Conservation (phyloP, 2,113 vertebrate species). For the Sarotherodon lohbergeri region DNA sequence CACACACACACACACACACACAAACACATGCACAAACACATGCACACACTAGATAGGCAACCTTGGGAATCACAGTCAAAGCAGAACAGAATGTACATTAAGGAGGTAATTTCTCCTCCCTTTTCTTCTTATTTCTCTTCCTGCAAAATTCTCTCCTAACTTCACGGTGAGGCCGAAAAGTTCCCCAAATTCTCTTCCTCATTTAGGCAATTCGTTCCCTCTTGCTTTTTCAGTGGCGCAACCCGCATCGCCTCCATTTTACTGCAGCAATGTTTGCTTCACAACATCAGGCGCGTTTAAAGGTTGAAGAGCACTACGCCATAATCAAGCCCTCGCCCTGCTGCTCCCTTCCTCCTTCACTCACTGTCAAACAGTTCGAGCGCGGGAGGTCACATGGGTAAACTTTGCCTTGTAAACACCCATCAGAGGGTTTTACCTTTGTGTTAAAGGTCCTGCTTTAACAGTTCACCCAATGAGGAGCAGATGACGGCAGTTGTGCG, state of each 20-base stretch:
- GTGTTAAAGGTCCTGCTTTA: slow-evolving; percentile 51
- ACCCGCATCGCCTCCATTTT: not conserved
- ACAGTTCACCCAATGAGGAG: slow-evolving; percentile 51
- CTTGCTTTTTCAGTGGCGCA: not conserved
- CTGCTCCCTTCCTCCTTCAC: slow-evolving; percentile 23
- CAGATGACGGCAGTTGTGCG: slow-evolving; percentile 55
- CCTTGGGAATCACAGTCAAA: slow-evolving; percentile 64
- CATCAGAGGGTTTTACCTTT: slow-evolving; percentile 34
- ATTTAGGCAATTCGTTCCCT: not conserved
- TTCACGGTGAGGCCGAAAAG: not conserved
- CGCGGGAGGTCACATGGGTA: slow-evolving; percentile 50
- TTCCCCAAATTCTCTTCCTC: not conserved
- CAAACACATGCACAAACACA: not conserved
- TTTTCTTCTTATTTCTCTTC: slow-evolving; percentile 11
- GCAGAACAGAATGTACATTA: slow-evolving; percentile 71
- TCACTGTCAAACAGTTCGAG: slow-evolving; percentile 22
- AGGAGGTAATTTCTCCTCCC: slow-evolving; percentile 51
- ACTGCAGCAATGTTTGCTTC: not conserved
- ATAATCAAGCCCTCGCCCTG: not conserved
- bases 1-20: slow-evolving; percentile 15
- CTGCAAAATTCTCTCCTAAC: not conserved
- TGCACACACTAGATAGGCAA: slow-evolving; percentile 36
- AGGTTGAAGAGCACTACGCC: slow-evolving; percentile 25
- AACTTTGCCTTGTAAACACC: slow-evolving; percentile 57
- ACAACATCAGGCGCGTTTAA: slow-evolving; percentile 13